Evolutionary conservation across 2,797 vertebrate species (phyloP).

Genomic region (Choloepus didactylus): DNA sequence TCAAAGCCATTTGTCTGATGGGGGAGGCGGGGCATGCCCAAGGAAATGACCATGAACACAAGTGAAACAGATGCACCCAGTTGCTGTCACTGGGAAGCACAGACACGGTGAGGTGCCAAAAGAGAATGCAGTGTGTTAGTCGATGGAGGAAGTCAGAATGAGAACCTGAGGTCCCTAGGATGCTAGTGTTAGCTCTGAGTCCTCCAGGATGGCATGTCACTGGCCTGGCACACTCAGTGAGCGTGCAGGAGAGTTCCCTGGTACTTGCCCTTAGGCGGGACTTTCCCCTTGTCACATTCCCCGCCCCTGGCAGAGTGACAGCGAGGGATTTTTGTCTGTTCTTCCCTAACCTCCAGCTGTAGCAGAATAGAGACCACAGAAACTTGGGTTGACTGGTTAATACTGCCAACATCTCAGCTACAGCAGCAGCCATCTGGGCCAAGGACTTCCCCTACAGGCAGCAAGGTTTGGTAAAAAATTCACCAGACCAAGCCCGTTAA

Average conservation of each 20-base stretch:
- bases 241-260: neutral
- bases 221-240: neutral
- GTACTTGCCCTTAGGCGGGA: neutral
- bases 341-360: slow-evolving; percentile 5
- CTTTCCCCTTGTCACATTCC: slow-evolving; percentile 51
- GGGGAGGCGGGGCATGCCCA: neutral
- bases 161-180: neutral
- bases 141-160: neutral
- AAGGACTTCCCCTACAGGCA: slow-evolving; percentile 55
- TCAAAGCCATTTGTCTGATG: slow-evolving; percentile 49
- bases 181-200: neutral
- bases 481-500: slow-evolving; percentile 22
- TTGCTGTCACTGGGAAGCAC: neutral
- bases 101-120: neutral
- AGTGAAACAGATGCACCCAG: slow-evolving; percentile 67
- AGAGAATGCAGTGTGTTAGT: neutral
- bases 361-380: slow-evolving; percentile 14
- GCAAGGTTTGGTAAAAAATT: slow-evolving; percentile 6
- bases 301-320: neutral
- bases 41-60: neutral
- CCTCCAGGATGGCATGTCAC: neutral
- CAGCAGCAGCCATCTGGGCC: neutral
- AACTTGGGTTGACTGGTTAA: slow-evolving; percentile 36
- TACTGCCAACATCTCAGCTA: neutral
- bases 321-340: slow-evolving; percentile 41